Conservation (phyloP, 2,888 invertebrate genomes). For the Copidosoma aretas region DNA sequence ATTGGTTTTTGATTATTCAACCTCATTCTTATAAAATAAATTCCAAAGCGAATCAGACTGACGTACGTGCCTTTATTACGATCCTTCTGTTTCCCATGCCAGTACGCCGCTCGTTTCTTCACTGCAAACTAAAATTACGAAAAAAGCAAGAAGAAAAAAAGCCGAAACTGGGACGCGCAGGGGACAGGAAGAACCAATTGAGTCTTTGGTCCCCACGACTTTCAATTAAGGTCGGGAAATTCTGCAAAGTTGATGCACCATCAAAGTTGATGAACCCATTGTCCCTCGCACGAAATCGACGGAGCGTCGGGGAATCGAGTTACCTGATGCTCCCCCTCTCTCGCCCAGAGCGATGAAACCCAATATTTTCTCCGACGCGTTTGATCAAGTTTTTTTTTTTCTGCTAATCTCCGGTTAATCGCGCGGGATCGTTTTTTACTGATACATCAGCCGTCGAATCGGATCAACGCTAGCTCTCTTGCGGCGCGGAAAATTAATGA, state of each 20-base stretch:
- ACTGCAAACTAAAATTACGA: too few species aligned
- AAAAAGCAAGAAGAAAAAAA: neutral
- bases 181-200: conserved; percentile 1
- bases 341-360: neutral
- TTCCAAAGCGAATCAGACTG: too few species aligned
- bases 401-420: too few species aligned
- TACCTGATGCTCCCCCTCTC: neutral
- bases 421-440: too few species aligned
- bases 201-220: conserved; percentile 19
- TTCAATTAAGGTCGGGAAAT: conserved; percentile 21
- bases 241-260: conserved; percentile 2
- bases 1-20: too few species aligned
- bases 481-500: too few species aligned
- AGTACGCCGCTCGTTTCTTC: too few species aligned
- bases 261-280: conserved; percentile 3
- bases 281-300: neutral
- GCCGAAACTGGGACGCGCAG: neutral
- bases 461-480: too few species aligned
- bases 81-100: too few species aligned
- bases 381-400: neutral
- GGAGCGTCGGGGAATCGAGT: conserved; percentile 18
- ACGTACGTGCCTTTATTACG: too few species aligned
- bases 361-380: neutral
- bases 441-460: too few species aligned
- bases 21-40: too few species aligned